Conservation (phyloP, 2,888 invertebrate genomes). For the Griposia aprilina region DNA sequence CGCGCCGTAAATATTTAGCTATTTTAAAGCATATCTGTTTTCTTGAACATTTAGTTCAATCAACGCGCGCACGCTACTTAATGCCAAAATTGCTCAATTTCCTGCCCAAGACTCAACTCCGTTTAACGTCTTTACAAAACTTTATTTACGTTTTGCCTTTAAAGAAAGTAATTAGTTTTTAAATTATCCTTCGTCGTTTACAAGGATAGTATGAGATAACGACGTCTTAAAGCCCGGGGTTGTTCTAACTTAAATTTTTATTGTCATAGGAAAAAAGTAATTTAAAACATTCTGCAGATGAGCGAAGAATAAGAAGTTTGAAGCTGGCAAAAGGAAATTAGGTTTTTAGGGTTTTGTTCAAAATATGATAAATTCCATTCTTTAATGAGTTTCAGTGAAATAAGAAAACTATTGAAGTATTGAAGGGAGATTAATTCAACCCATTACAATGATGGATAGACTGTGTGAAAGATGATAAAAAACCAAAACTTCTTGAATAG, state of each 20-base stretch:
- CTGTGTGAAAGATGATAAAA: no score
- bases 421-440: not conserved
- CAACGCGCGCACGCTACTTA: conserved; percentile 74
- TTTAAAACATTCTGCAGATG: conserved; percentile 45
- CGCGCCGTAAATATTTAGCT: conserved; percentile 7
- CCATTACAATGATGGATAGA: no score
- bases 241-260: conserved; percentile 31
- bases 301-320: conserved; percentile 7
- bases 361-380: not conserved
- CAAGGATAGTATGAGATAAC: conserved; percentile 62
- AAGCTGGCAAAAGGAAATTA: conserved; percentile 17
- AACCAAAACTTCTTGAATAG: no score
- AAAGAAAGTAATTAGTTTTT: conserved; percentile 82
- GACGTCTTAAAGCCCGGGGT: conserved; percentile 36
- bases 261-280: conserved; percentile 53
- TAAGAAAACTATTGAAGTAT: not conserved
- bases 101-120: conserved; percentile 81
- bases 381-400: not conserved
- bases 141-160: conserved; percentile 81
- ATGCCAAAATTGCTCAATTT: conserved; percentile 86
- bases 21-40: conserved; percentile 34
- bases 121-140: conserved; percentile 81
- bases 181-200: conserved; percentile 72
- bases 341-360: not conserved
- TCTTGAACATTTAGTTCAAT: conserved; percentile 50